phyloP scores from a whole-genome alignment of 2,888 invertebrate species.

The Dyspetes luteomarginatus region DNA sequence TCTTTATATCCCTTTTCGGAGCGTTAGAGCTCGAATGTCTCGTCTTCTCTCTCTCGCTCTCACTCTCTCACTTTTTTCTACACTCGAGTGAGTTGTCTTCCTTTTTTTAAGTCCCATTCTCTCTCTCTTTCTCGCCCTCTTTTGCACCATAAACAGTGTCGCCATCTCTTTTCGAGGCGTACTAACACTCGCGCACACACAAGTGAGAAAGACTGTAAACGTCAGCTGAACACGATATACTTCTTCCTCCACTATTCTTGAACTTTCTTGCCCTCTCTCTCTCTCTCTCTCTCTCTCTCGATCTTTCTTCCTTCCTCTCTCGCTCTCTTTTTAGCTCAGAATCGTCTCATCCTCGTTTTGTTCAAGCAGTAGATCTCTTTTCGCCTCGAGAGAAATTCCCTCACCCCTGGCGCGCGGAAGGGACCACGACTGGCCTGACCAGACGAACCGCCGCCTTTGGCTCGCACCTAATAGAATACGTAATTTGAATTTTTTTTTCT shows the following conservation, averaged over 20 bases:
- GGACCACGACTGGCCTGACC: constrained; percentile 6
- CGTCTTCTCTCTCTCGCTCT: constrained; percentile 35
- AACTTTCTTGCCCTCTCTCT: constrained; percentile 1
- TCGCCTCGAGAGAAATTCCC: constrained; percentile 6
- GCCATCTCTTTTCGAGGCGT: constrained; percentile 22
- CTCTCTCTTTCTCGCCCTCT: not conserved
- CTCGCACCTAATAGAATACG: constrained; percentile 81
- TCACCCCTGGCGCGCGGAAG: not conserved
- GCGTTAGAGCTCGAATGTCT: constrained; percentile 59
- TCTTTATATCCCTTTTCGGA: constrained; percentile 74
- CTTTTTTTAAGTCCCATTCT: constrained; percentile 23
- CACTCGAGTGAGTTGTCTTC: too few relatives aligned
- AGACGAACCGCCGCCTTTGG: constrained; percentile 59
- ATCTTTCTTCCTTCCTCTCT: constrained; percentile 17
- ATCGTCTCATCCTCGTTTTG: constrained; percentile 18
- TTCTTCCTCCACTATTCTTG: constrained; percentile 29
- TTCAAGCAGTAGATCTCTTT: constrained; percentile 47
- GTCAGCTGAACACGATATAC: constrained; percentile 66
- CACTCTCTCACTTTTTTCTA: constrained; percentile 39
- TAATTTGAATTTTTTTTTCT: constrained; percentile 80
- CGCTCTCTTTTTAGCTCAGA: not conserved
- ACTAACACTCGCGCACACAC: constrained; percentile 49
- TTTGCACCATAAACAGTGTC: constrained; percentile 38
- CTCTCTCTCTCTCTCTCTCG: not conserved
- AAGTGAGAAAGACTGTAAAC: constrained; percentile 66